Base-by-base conservation (phyloP, 2,113 vertebrate genomes). In the Catharus bicknelli region DNA sequence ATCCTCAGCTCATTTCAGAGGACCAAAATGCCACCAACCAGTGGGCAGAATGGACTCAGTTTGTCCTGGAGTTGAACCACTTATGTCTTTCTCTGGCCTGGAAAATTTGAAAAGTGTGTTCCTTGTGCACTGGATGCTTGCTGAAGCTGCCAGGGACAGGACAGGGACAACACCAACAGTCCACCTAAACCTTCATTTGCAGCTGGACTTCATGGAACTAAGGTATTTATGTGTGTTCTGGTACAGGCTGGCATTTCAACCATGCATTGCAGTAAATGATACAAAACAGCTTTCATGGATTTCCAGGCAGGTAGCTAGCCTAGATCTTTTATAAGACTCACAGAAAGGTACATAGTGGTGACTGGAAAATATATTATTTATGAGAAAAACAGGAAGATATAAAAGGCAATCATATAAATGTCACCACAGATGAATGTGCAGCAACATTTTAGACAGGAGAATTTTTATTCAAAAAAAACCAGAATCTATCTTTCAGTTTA, bases 361-460 rank as follows among this genome's bases (percentile, higher is more conserved):
- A 72, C 64, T 82, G 68, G 40, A 87, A 96, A 83, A 74, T 11
- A 58, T 77, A 69, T 58, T 36, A 50, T 4, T 73, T 23, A 27
- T 18, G 40, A 84, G n/a, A 83, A 93, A 95, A 55, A 38, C 42
- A 58, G 38, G 43, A 88, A 70, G 42, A 40, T 67, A 80, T 47
- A 77, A 73, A 86, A 84, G 48, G 5, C 34, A 82, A 40, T 64
- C 32, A 43, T 73, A 90, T 43, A 90, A 90, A 78, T 75, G 75
- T 74, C 64, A 83, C 54, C 58, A 45, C 21, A 72, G 38, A 86
- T 62, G 36, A 90, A 88, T 79, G 73, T 45, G 69, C 16, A 63
- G 45, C n/a, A 81, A 63, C 32, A 57, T 88, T 75, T 88, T 53
- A 83, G 51, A 62, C 34, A 80, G 63, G 74, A 74, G 32, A 73